Percentiles rank a stretch among this genome's conserved stretches.
phyloP scores from a whole-genome alignment of 2,797 vertebrate species.

The Pipistrellus nathusii region DNA sequence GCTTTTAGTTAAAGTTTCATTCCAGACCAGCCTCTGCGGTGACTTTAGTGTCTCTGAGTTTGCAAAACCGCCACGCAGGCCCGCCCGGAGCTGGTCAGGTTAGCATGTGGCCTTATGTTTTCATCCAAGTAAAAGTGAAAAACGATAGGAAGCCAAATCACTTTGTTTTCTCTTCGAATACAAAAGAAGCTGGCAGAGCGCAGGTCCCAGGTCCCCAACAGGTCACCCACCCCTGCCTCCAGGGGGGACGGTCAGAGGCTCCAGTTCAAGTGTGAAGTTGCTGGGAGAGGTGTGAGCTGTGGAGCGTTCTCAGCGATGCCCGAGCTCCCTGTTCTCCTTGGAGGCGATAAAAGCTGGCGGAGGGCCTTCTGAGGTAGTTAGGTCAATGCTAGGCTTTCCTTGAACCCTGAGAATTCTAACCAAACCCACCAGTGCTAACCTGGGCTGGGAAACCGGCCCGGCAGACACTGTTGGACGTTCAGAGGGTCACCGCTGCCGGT shows the following conservation, averaged over 20 bases:
- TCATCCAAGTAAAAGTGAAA: neutral
- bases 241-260: constrained; percentile 55
- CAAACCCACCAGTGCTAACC: neutral
- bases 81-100: no score
- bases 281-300: constrained; percentile 58
- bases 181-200: neutral
- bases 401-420: constrained; percentile 44
- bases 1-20: no score
- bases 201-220: neutral
- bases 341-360: constrained; percentile 67
- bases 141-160: neutral
- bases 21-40: no score
- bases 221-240: neutral
- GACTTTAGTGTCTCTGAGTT: no score
- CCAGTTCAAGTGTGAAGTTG: constrained; percentile 69
- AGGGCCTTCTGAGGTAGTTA: constrained; percentile 37
- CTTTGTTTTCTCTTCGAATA: neutral
- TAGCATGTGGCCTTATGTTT: no score
- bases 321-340: constrained; percentile 53
- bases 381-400: constrained; percentile 69
- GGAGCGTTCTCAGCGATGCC: constrained; percentile 24
- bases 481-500: neutral
- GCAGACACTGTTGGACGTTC: neutral
- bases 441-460: neutral
- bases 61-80: no score